A percentile compares a stretch with the other conserved stretches of the same genome.
phyloP scores from a whole-genome alignment of 2,797 vertebrate genomes.

The Sebastes diploproa region DNA sequence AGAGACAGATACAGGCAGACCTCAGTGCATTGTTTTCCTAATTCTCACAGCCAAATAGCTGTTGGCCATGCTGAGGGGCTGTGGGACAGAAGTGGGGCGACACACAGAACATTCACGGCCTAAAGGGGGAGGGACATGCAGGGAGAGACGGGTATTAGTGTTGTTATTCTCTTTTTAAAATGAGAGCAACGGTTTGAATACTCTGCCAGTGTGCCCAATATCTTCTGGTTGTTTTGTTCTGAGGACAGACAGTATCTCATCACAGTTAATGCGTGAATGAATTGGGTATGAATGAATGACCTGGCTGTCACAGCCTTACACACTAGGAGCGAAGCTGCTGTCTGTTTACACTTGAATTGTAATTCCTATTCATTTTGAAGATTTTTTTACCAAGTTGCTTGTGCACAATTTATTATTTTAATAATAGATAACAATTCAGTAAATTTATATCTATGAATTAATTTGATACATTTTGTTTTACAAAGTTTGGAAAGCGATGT shows the following conservation, averaged over 20 bases:
- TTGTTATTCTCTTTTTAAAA: slow-evolving; percentile 13
- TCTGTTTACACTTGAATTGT: background rate
- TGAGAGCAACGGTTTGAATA: slow-evolving; percentile 9
- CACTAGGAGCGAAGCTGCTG: background rate
- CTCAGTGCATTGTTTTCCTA: slow-evolving; percentile 10
- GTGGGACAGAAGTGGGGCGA: slow-evolving; percentile 30
- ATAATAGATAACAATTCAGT: no score
- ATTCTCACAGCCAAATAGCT: slow-evolving; percentile 29
- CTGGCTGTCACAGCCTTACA: background rate
- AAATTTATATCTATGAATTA: no score
- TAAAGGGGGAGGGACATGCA: background rate
- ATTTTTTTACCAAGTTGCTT: no score
- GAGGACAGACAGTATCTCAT: slow-evolving; percentile 33
- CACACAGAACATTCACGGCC: background rate
- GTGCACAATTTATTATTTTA: no score
- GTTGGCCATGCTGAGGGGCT: background rate
- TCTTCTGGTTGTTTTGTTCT: slow-evolving; percentile 30
- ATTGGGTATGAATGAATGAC: background rate
- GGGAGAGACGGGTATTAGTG: background rate
- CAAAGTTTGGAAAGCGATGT: no score
- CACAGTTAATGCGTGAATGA: slow-evolving; percentile 39
- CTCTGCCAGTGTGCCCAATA: background rate
- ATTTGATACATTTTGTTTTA: no score
- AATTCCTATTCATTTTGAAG: no score
- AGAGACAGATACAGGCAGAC: background rate